Evolutionary conservation across 2,888 invertebrate species (phyloP).

Genomic region (Panzeria rudis): DNA sequence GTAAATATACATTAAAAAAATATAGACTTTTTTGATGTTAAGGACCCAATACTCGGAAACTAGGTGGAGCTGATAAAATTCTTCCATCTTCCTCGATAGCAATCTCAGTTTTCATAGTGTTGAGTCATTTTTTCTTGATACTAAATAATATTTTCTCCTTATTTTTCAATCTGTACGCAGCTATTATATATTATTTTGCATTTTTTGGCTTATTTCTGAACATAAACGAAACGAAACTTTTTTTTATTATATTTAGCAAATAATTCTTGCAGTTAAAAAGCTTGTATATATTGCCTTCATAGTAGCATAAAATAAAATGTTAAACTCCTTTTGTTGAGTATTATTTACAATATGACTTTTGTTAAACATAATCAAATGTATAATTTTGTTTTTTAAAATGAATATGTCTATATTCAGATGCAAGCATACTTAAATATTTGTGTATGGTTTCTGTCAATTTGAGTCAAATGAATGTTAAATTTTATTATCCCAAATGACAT

Average conservation of each 20-base stretch:
- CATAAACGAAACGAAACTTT: not conserved
- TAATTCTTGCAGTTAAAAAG: not conserved
- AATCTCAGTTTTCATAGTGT: too few species aligned
- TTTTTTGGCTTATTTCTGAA: not conserved
- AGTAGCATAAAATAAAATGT: not conserved
- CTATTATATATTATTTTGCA: too few species aligned
- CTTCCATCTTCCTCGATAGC: too few species aligned
- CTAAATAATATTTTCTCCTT: too few species aligned
- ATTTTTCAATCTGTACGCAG: not conserved
- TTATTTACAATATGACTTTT: not conserved
- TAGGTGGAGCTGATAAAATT: too few species aligned
- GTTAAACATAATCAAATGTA: not conserved
- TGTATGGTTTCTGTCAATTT: conserved; percentile 61
- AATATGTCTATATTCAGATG: not conserved
- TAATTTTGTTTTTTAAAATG: not conserved
- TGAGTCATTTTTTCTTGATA: too few species aligned
- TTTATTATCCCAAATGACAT: conserved; percentile 66
- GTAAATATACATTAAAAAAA: too few species aligned
- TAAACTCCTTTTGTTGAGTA: not conserved
- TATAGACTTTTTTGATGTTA: too few species aligned
- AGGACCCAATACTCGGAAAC: too few species aligned
- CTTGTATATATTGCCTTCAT: not conserved
- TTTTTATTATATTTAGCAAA: not conserved
- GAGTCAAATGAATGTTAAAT: conserved; percentile 63
- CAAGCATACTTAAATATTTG: not conserved